These are phyloP conservation scores for Noctua janthe DNA, from an alignment of 2,888 invertebrate species.

Conservation along the genomic window DNA sequence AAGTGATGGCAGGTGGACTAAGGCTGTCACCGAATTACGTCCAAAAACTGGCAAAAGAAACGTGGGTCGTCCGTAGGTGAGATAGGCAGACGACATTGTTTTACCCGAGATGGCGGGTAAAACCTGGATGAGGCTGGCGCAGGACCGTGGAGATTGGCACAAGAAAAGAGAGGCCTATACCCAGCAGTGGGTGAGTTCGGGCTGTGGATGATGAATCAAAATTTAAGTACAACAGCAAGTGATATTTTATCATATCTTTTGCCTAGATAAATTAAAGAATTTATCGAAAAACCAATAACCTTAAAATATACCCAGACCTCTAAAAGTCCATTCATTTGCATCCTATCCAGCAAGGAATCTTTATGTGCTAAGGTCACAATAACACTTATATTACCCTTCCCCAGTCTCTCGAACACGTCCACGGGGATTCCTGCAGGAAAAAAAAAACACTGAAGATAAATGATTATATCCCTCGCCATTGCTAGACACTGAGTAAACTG, in stretches of 20 bases:
- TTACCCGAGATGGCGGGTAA: no score
- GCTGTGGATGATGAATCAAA: no score
- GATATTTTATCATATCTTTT: neutral
- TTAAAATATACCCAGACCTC: neutral
- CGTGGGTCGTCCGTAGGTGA: no score
- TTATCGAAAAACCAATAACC: neutral
- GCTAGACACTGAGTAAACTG: slow-evolving; percentile 43
- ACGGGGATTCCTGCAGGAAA: neutral
- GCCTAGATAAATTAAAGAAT: neutral
- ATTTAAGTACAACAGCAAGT: no score
- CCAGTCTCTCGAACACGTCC: neutral
- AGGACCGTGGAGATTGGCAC: no score
- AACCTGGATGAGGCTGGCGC: no score
- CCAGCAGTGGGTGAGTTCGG: no score
- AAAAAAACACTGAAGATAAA: slow-evolving; percentile 29
- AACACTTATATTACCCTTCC: neutral
- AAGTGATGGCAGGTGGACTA: no score
- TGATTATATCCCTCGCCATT: slow-evolving; percentile 13
- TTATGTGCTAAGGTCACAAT: neutral
- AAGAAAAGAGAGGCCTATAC: no score
- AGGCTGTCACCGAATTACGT: no score
- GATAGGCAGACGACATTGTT: no score
- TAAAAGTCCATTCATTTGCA: neutral
- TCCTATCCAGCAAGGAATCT: neutral
- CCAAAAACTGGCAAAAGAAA: no score